Evolutionary conservation across 2,113 vertebrate genomes (phyloP).

Genomic region (Pelecanus crispus): DNA sequence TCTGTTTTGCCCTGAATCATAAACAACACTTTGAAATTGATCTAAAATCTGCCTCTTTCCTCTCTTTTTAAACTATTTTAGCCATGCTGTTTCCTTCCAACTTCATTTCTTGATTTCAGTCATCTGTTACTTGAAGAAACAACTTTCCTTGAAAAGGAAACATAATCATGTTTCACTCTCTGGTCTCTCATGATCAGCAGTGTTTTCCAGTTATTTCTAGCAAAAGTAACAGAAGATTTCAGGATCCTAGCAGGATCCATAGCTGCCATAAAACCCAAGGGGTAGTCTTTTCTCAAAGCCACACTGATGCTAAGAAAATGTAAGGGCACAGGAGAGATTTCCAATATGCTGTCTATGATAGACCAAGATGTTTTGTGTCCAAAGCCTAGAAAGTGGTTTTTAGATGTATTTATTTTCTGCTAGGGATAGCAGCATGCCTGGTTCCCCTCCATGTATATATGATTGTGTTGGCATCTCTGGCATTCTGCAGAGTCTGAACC

Average conservation of each 20-base stretch:
- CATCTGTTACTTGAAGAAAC: background rate
- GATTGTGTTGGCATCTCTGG: background rate
- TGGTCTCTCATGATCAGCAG: background rate
- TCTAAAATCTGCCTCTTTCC: background rate
- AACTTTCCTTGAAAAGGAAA: background rate
- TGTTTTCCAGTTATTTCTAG: background rate
- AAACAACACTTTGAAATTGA: background rate
- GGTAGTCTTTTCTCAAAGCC: background rate
- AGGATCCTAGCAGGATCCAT: background rate
- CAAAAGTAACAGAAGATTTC: background rate
- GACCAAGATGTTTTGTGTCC: background rate
- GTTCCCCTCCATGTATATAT: background rate
- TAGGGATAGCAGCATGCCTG: background rate
- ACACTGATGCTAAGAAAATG: background rate
- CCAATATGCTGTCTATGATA: background rate
- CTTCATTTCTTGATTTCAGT: background rate
- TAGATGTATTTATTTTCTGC: background rate
- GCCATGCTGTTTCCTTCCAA: background rate
- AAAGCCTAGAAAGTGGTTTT: background rate
- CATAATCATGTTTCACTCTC: background rate
- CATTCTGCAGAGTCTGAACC: background rate
- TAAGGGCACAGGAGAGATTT: background rate
- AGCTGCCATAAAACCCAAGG: background rate
- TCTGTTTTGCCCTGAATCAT: background rate
- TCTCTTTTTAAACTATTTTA: background rate